Base-by-base conservation (phyloP, 1,140 invertebrate species). In the Hylaeus volcanicus region DNA sequence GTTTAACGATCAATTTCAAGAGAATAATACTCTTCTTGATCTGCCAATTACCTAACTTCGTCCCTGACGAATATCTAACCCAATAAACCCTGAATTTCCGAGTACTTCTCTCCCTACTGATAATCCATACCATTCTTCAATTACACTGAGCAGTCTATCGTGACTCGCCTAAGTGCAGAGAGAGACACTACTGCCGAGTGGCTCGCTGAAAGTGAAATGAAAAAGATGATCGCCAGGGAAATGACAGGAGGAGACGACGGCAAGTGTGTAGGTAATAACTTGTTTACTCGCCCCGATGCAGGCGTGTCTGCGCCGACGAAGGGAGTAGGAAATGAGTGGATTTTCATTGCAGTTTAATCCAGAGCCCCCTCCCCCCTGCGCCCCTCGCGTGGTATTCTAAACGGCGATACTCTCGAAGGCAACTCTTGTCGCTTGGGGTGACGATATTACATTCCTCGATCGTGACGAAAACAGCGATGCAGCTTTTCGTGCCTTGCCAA, bases 381-480 rank as follows among this genome's bases (percentile, higher is more conserved):
- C 58, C 74, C 83, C 56, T 58, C 41, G 0, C 86, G 82, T 81
- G 86, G 86, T 88, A 90, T 90, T 90, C 90, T 90, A 91, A 92
- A 89, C 86, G 90, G 82, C 83, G 88, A 92, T 92, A 89, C 77
- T 79, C 77, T 74, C 84, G 89, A 89, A 91, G 89, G 91, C 90
- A 92, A 93, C 91, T 92, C 90, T 92, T 93, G 92, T 92, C 91
- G 89, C 90, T 91, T 90, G 88, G 92, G 92, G 92, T 93, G 92
- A 93, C 90, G 90, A 92, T 93, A 93, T 93, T 93, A 88, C 92
- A 93, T 93, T 93, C 92, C 92, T 90, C 84, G 90, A 93, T 93
- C 89, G 88, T 92, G 91, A 92, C 90, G 91, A 90, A 88, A 92
- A 92, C 88, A 85, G 89, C 78, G 51, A 81, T 60, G 66, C 69